These are phyloP conservation scores for Gorsachius magnificus DNA, from an alignment of 2,797 vertebrate genomes.

Conservation along the genomic window DNA sequence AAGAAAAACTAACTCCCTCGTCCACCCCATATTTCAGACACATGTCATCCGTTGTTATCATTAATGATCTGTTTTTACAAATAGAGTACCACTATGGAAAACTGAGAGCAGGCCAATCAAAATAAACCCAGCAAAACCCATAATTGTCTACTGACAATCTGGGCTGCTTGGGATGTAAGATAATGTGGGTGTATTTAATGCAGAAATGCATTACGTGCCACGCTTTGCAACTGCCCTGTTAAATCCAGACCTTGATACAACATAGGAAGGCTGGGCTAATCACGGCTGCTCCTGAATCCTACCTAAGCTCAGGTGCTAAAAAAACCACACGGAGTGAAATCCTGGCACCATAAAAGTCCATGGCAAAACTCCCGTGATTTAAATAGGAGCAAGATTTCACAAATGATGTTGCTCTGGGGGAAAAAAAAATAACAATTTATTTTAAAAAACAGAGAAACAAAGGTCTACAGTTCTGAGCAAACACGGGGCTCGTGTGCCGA, in stretches of 20 bases:
- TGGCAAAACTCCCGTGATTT: neutral
- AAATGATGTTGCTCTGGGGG: accelerated
- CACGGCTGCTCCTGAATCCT: neutral
- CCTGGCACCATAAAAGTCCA: neutral
- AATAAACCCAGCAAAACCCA: slow-evolving; percentile 85
- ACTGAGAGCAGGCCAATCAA: slow-evolving; percentile 88
- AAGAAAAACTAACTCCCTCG: slow-evolving; percentile 66
- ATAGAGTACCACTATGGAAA: slow-evolving; percentile 90
- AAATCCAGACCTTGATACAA: slow-evolving; percentile 20
- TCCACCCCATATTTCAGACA: slow-evolving; percentile 81
- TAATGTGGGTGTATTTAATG: slow-evolving; percentile 77
- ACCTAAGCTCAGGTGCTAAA: neutral
- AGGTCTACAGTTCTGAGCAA: neutral
- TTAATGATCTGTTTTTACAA: slow-evolving; percentile 82
- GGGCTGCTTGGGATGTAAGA: slow-evolving; percentile 82
- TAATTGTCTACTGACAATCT: slow-evolving; percentile 76
- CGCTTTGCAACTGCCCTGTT: neutral
- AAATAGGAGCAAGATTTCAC: neutral
- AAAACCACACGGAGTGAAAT: neutral
- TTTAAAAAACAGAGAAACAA: neutral
- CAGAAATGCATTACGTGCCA: slow-evolving; percentile 13
- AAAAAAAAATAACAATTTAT: neutral
- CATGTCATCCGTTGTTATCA: slow-evolving; percentile 84
- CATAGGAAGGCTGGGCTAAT: neutral
- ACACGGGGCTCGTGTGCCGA: accelerated